Conservation (phyloP, 1,140 invertebrate species). For the Theocolax elegans region DNA sequence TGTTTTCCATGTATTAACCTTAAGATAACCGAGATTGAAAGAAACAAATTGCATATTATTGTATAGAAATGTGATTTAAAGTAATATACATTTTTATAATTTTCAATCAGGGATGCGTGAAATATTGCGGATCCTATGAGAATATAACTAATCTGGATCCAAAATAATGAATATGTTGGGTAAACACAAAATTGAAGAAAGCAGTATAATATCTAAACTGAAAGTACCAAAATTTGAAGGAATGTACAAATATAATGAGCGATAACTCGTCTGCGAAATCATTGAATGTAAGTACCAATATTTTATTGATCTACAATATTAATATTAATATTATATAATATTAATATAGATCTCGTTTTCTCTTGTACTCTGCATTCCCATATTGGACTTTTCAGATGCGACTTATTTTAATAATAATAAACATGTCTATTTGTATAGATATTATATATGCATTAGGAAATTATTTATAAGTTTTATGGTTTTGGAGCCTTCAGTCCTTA, state of each 20-base stretch:
- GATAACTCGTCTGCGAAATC: neutral
- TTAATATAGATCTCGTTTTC: no score
- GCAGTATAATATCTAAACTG: constrained; percentile 50
- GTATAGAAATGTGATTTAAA: no score
- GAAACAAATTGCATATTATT: no score
- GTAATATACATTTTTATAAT: neutral
- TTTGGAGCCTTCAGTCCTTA: no score
- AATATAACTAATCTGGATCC: constrained; percentile 67
- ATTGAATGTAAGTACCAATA: neutral
- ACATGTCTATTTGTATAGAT: no score
- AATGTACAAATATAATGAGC: neutral
- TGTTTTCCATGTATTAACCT: no score
- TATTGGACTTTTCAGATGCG: no score
- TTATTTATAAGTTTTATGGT: no score
- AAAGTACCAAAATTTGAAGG: constrained; percentile 56
- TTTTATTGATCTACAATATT: neutral
- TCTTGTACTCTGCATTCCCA: no score
- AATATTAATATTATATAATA: neutral
- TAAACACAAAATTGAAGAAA: constrained; percentile 31
- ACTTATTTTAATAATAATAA: no score
- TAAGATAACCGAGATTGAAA: no score
- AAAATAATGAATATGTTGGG: constrained; percentile 63
- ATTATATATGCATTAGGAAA: no score
- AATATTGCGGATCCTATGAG: constrained; percentile 70
- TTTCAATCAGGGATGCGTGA: constrained; percentile 68